Evolutionary conservation across 2,113 vertebrate genomes (phyloP), one percentile per base, ranked within the genome.

Genomic region (Laterallus jamaicensis): DNA sequence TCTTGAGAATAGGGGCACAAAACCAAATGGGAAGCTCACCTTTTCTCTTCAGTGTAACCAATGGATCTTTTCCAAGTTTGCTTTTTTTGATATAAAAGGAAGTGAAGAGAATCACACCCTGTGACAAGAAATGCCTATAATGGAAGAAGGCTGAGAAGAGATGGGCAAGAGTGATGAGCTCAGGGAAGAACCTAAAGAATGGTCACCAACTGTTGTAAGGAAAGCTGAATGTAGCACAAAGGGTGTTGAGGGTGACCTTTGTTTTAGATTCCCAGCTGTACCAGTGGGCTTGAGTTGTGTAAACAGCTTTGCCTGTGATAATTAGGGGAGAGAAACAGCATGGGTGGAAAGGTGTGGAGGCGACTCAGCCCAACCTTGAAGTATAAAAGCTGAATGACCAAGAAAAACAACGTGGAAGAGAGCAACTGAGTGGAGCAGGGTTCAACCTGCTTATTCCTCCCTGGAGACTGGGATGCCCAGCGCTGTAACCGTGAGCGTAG

Each of bases 401-500:
- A 67, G 49, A 77, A 69, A 75, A 70, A 50, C 4, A 60, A 42
- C 73, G 50, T 64, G 42, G 58, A 85, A 58, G 49, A 52, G 47
- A 58, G 37, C 59, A 68, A 42, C 13, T 58, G 37, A 22, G 54
- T 77, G 52, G 64, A 63, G n/a, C 37, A 88, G 10, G 12, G 63
- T 77, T 71, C 40, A 58, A 6, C 59, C 56, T 28, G 16, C 0
- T 0, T 52, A 7, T 44, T 81, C 22, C 49, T 58, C 19, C 39
- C n/a, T n/a, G n/a, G 19, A 37, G 18, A 32, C 31, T 58, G 69
- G 49, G 25, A 13, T 29, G 54, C 22, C 25, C 19, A 3, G 5
- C 52, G 47, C 58, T 1, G 0, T 58, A 67, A 29, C 0, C 0
- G 26, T 67, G 69, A 84, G 35, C 25, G 4, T 19, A 29, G 5